A percentile compares a stretch with the other conserved stretches of the same genome.
phyloP scores from a whole-genome alignment of 2,888 invertebrate genomes.

The Phania funesta region DNA sequence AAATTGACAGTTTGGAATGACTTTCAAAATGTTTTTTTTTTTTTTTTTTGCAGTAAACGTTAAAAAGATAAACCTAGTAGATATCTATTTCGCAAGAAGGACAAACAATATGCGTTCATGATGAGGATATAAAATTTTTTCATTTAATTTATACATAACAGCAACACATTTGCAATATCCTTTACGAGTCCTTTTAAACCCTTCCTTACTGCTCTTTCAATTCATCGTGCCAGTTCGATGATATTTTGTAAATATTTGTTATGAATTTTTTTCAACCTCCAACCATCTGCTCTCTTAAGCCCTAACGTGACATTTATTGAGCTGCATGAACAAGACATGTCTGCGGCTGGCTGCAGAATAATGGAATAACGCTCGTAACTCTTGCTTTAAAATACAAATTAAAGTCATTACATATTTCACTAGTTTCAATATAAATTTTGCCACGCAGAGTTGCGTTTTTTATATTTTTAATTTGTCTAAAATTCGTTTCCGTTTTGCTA shows the following conservation, averaged over 20 bases:
- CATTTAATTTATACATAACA: too few species aligned
- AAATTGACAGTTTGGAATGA: too few species aligned
- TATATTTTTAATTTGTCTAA: neutral
- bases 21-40: too few species aligned
- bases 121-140: too few species aligned
- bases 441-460: neutral
- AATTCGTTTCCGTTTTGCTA: neutral
- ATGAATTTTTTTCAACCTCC: neutral
- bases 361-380: too few species aligned
- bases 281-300: constrained; percentile 6
- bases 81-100: too few species aligned
- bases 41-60: too few species aligned
- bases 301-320: constrained; percentile 38
- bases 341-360: neutral
- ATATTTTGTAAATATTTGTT: constrained; percentile 16
- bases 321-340: neutral
- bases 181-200: too few species aligned
- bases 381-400: neutral
- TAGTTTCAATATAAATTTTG: neutral
- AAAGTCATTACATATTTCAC: neutral
- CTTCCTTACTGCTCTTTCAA: neutral
- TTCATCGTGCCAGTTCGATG: neutral
- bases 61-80: too few species aligned
- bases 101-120: too few species aligned
- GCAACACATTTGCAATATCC: too few species aligned